Evolutionary conservation across 2,113 vertebrate genomes (phyloP).

Genomic region (Cyprinodon tularosa): DNA sequence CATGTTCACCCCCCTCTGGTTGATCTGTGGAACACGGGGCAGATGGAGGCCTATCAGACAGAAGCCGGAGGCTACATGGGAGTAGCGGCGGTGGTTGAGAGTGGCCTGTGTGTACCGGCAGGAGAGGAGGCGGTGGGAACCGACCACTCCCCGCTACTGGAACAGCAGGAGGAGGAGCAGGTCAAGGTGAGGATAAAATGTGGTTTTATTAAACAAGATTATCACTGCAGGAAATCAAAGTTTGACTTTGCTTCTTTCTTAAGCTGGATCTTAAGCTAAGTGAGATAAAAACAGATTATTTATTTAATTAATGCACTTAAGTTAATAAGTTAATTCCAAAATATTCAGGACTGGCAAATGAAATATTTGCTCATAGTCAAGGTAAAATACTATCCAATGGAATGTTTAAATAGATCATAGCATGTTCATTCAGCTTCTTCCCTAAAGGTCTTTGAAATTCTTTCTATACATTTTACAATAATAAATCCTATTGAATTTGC

Average conservation of each 20-base stretch:
- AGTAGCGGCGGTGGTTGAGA: conserved; percentile 82
- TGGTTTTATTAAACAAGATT: conserved; percentile 18
- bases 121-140: conserved; percentile 81
- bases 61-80: conserved; percentile 84
- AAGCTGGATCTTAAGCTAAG: not conserved
- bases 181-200: conserved; percentile 73
- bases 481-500: too few species aligned
- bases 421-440: not conserved
- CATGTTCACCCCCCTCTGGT: conserved; percentile 84
- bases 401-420: not conserved
- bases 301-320: not conserved
- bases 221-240: conserved; percentile 14
- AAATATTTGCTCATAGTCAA: not conserved
- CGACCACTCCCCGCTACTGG: conserved; percentile 88
- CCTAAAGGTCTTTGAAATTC: not conserved
- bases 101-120: conserved; percentile 62
- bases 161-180: conserved; percentile 84
- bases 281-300: not conserved
- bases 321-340: too few species aligned
- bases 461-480: too few species aligned
- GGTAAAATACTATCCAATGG: not conserved
- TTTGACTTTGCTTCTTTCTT: conserved; percentile 15
- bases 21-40: conserved; percentile 87
- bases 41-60: conserved; percentile 79
- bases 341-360: not conserved